phyloP scores from a whole-genome alignment of 2,888 invertebrate species.

The Pseudolycoriella hygida region DNA sequence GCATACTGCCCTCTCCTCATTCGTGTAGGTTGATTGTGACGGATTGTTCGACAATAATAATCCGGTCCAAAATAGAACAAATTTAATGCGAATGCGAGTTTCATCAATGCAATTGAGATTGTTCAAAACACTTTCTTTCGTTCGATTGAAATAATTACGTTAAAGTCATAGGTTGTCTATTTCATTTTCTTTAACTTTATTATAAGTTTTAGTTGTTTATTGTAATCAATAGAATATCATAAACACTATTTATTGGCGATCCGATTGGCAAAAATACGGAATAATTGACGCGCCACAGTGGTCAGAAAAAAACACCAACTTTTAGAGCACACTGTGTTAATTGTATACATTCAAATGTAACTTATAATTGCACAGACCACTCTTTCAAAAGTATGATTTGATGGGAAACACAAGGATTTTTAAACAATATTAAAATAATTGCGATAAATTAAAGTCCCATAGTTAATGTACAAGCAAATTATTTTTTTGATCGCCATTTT shows the following conservation, averaged over 20 bases:
- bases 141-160: too few species aligned
- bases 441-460: too few species aligned
- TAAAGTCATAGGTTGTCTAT: too few species aligned
- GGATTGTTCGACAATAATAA: neutral
- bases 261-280: neutral
- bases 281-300: neutral
- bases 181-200: too few species aligned
- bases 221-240: neutral
- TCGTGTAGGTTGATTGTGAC: neutral
- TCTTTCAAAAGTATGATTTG: too few species aligned
- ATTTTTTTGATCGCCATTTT: too few species aligned
- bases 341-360: too few species aligned
- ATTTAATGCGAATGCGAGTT: neutral
- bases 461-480: too few species aligned
- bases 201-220: too few species aligned
- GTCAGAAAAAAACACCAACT: neutral
- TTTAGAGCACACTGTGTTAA: neutral
- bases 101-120: neutral
- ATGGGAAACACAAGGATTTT: too few species aligned
- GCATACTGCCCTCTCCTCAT: neutral
- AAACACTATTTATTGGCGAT: neutral
- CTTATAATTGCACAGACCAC: too few species aligned
- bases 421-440: too few species aligned
- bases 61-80: slow-evolving; percentile 1
- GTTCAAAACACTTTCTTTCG: neutral